A percentile compares a stretch with the other conserved stretches of the same genome.
These are phyloP conservation scores for Cebidichthys violaceus DNA, from an alignment of 2,113 vertebrate genomes.

Conservation along the genomic window DNA sequence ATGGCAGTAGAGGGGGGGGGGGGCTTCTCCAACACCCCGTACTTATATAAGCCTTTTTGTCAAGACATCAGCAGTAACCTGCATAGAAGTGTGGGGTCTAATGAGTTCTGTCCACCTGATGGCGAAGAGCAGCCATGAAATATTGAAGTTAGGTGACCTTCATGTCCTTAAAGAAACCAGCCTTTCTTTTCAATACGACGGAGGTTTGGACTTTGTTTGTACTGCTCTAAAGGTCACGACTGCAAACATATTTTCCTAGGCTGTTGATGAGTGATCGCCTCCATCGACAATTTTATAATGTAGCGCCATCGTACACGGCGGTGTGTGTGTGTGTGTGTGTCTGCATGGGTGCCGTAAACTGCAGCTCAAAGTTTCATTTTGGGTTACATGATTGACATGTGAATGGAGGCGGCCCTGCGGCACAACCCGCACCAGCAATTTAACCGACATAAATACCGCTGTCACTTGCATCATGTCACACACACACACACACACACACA, in stretches of 20 bases:
- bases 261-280: neutral
- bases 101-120: slow-evolving; percentile 38
- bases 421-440: slow-evolving; percentile 44
- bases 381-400: slow-evolving; percentile 54
- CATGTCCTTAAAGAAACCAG: slow-evolving; percentile 2
- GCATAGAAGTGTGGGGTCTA: slow-evolving; percentile 16
- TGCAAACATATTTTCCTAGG: slow-evolving; percentile 17
- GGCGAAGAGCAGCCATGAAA: slow-evolving; percentile 49
- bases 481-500: neutral
- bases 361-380: slow-evolving; percentile 42
- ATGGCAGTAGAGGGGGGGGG: too few species aligned
- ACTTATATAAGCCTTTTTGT: slow-evolving; percentile 49
- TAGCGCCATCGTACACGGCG: too few species aligned
- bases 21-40: slow-evolving; percentile 10
- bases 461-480: slow-evolving; percentile 2
- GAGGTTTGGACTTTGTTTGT: neutral
- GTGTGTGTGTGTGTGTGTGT: neutral
- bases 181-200: neutral
- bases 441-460: slow-evolving; percentile 30
- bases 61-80: slow-evolving; percentile 56
- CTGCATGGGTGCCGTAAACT: neutral
- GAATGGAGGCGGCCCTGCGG: slow-evolving; percentile 20
- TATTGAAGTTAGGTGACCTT: slow-evolving; percentile 44
- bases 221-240: slow-evolving; percentile 3
- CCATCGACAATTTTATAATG: neutral